Evolutionary conservation across 2,888 invertebrate genomes (phyloP).

Genomic region (Ptychoptera albimana): DNA sequence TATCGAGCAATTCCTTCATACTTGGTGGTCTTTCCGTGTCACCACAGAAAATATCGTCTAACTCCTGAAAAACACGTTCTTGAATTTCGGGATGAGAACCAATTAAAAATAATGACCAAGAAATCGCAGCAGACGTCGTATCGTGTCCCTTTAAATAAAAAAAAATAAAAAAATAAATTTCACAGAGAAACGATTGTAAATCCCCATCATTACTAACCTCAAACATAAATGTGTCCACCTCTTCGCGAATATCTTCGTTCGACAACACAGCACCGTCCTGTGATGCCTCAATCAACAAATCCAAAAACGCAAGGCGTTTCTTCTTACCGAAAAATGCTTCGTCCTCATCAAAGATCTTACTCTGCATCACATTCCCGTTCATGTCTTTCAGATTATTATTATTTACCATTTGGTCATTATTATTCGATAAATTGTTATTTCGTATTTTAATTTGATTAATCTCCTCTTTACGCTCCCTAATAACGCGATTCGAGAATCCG

Average conservation of each 20-base stretch:
- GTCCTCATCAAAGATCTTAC: conserved; percentile 11
- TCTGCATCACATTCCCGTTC: conserved; percentile 15
- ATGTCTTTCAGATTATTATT: conserved; percentile 13
- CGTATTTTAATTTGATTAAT: conserved; percentile 12
- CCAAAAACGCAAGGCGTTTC: conserved; percentile 40
- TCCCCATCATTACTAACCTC: conserved; percentile 23
- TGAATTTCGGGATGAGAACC: conserved; percentile 28
- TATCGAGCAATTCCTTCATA: conserved; percentile 40
- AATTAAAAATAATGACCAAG: conserved; percentile 28
- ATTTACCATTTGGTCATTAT: conserved; percentile 10
- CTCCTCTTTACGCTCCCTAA: conserved; percentile 32
- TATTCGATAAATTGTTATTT: conserved; percentile 9
- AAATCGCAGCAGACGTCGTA: conserved; percentile 31
- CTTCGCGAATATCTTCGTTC: conserved; percentile 37
- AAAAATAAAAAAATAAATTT: neutral
- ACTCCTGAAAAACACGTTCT: conserved; percentile 32
- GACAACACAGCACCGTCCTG: conserved; percentile 31
- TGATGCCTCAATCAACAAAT: conserved; percentile 38
- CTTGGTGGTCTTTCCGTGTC: conserved; percentile 32
- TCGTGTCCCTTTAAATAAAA: conserved; percentile 24
- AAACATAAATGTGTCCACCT: conserved; percentile 50
- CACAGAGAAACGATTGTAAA: neutral
- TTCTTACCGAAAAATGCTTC: conserved; percentile 28
- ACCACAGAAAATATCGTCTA: conserved; percentile 32
- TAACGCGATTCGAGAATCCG: conserved; percentile 34